Evolutionary conservation across 1,140 invertebrate genomes (phyloP), one percentile per base, ranked within the genome.

Genomic region (Drosophila subpulchrella): DNA sequence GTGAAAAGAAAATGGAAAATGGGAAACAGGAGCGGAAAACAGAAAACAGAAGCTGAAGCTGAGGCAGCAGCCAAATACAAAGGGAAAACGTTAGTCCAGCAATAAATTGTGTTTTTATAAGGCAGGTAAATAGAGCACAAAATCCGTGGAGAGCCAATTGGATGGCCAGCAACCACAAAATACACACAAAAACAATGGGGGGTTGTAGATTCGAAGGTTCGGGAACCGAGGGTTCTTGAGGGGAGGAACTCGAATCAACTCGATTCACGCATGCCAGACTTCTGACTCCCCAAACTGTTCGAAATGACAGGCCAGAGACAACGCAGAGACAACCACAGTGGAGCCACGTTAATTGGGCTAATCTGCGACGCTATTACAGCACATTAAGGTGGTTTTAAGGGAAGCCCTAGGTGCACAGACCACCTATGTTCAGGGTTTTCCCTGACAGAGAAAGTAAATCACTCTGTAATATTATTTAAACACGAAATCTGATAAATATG

Each of bases 61-160:
- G 46, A 46, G 46, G 34, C 20, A 72, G 58, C 24, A 56, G 13
- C 56, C 48, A 42, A 12, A 61, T 53, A 84, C 55, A 58, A 81
- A 68, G 81, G 80, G 66, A 82, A 86, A 86, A 67, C 78, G 82
- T 78, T 86, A 68, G 74, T 66, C 71, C 78, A 82, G 82, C 82
- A 86, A 86, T 86, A 86, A 86, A 86, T 86, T 86, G 75, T 86
- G 78, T 86, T 86, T 85, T 86, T 86, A 88, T 86, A 86, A 86
- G 82, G 82, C 81, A 86, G 82, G 82, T 86, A 86, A 86, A 86
- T 86, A 86, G 82, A 86, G 78, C 82, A 73, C 70, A 82, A 88
- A 88, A 76, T 81, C 82, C 82, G 71, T 67, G 74, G 83, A 82
- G 75, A 76, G 82, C 75, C 82, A 86, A 85, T 85, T 81, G 83